Evolutionary conservation across 2,888 invertebrate species (phyloP), one percentile per base, ranked within the genome.

Genomic region (Brenthis hecate): DNA sequence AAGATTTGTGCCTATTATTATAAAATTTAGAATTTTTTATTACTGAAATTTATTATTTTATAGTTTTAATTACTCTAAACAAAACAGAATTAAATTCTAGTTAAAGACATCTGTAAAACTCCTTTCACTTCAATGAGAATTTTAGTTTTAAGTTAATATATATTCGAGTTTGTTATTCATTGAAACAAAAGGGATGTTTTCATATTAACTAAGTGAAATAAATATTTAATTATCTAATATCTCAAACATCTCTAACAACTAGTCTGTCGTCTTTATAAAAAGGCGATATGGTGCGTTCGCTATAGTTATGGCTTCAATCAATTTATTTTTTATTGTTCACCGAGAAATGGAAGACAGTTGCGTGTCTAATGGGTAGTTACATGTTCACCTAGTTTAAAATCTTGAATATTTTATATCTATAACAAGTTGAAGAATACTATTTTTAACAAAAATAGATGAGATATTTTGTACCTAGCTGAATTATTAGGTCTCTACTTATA

Each of bases 201-300:
- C 3, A 43, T 43, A 43, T 28, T 28, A 28, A 28, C 28, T 28
- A 28, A 28, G 8, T 3, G 16, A 6, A 23, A 16, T 13, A 13
- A 57, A 19, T 5, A 14, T 48, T 19, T 23, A 58, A 47, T 47
- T 47, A 48, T 50, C 28, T 13, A 23, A 13, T 28, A 8, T 19
- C 19, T 19, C 1, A 19, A 19, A 19, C 19, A 19, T 19, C n/a
- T 32, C 58, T 6, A 1, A 48, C 48, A 58, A 16, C 23, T 28
- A n/a, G 8, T 60, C 28, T 14, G 28, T 28, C 58, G 58, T 58
- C 48, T 28, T 48, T 48, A 58, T 28, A 58, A 58, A 58, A 60
- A 43, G 48, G 50, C 32, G 48, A n/a, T 32, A 60, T 60, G 48
- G 50, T 28, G 19, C 50, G 13, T 14, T 28, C 28, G n/a, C 4